A percentile compares a stretch with the other conserved stretches of the same genome.
Conservation (phyloP, 2,113 vertebrate species). For the Lophotis ruficrista region DNA sequence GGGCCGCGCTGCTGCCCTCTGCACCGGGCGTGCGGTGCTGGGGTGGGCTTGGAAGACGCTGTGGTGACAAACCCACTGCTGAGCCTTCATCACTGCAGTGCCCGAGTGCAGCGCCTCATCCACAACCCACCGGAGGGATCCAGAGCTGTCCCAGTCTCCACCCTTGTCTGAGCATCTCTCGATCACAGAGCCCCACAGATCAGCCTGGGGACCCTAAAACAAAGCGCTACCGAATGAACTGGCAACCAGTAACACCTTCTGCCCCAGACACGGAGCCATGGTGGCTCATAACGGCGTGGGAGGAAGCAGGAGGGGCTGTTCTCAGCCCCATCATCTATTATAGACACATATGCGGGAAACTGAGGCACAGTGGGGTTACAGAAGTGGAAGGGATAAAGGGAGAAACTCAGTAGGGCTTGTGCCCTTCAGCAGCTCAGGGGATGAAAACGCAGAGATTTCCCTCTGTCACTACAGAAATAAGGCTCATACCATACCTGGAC, state of each 20-base stretch:
- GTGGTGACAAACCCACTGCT: background rate
- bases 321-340: background rate
- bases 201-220: background rate
- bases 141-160: background rate
- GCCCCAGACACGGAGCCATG: fast-evolving
- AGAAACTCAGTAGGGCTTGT: background rate
- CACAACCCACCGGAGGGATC: background rate
- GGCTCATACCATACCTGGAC: background rate
- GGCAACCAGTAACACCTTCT: background rate
- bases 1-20: background rate
- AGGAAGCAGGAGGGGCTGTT: background rate
- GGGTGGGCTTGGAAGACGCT: background rate
- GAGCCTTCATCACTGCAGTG: background rate
- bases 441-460: background rate
- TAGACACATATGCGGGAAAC: background rate
- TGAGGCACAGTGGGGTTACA: background rate
- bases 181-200: fast-evolving
- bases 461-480: background rate
- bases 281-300: fast-evolving
- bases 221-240: background rate
- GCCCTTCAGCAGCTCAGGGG: background rate
- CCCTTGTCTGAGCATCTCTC: background rate
- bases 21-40: fast-evolving
- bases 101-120: background rate
- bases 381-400: background rate